A percentile compares a stretch with the other conserved stretches of the same genome.
phyloP scores from a whole-genome alignment of 2,888 invertebrate species.

The Cryptops parisi region DNA sequence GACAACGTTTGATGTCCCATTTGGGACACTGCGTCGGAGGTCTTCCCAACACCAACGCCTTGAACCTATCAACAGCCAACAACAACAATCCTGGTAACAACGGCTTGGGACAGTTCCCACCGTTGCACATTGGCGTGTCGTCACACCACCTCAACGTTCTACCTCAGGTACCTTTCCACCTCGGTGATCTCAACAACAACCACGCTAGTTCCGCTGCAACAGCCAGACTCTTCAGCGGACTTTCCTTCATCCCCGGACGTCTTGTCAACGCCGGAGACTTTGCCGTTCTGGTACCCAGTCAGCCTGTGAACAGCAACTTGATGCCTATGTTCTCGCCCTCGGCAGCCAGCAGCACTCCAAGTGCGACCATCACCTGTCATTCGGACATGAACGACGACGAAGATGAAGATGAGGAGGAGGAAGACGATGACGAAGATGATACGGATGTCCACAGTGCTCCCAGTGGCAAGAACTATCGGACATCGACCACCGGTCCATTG shows the following conservation, averaged over 20 bases:
- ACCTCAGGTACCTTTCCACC: not conserved
- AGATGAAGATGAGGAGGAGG: not conserved
- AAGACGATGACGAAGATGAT: no score
- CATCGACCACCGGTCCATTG: not conserved
- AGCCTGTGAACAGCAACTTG: not conserved
- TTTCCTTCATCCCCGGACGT: conserved; percentile 28
- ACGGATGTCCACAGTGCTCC: conserved; percentile 2
- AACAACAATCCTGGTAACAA: not conserved
- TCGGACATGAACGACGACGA: not conserved
- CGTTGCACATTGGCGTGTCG: not conserved
- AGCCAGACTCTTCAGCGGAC: conserved; percentile 9
- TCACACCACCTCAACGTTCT: not conserved
- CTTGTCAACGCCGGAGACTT: conserved; percentile 31
- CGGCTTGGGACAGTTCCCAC: not conserved
- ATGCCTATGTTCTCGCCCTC: conserved; percentile 1
- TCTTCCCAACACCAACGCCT: not conserved
- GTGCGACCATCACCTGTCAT: conserved; percentile 7
- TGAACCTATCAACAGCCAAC: not conserved
- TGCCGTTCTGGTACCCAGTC: conserved; percentile 25
- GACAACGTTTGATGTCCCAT: conserved; percentile 49
- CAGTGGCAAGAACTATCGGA: not conserved
- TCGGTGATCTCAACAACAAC: conserved; percentile 5
- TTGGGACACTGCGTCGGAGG: conserved; percentile 43
- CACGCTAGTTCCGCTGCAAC: not conserved
- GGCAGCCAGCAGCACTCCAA: not conserved